Conservation (phyloP, 2,888 invertebrate genomes). For the Neelides folsomi region DNA sequence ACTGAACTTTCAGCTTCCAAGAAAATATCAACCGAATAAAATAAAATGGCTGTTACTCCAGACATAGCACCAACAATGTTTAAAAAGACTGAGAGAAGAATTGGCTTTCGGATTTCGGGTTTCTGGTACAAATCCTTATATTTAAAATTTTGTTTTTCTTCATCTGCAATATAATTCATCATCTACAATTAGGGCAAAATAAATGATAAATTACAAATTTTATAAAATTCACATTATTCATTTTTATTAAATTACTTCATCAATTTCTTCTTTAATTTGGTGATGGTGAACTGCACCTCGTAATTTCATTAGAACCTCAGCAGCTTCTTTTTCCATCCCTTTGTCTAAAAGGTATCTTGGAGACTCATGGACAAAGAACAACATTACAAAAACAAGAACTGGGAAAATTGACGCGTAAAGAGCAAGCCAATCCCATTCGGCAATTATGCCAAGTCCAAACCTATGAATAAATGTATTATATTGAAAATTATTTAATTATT, state of each 20-base stretch:
- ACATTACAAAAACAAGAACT: conserved; percentile 45
- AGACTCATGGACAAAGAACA: conserved; percentile 52
- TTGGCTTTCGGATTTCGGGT: conserved; percentile 45
- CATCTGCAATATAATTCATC: conserved; percentile 44
- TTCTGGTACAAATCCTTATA: conserved; percentile 42
- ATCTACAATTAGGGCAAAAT: no score
- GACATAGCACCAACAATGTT: conserved; percentile 52
- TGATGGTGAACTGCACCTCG: conserved; percentile 44
- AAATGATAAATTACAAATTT: no score
- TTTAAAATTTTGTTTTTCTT: conserved; percentile 38
- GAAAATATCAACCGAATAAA: conserved; percentile 51
- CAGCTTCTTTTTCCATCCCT: conserved; percentile 44
- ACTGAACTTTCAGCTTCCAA: conserved; percentile 1
- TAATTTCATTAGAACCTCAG: conserved; percentile 45
- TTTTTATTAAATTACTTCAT: conserved; percentile 39
- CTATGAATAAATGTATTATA: no score
- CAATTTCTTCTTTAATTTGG: conserved; percentile 47
- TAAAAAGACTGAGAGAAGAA: conserved; percentile 47
- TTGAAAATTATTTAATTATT: no score
- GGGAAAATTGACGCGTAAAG: conserved; percentile 46
- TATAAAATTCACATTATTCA: neutral
- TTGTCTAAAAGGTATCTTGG: conserved; percentile 49
- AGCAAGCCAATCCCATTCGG: conserved; percentile 43
- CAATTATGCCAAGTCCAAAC: conserved; percentile 38
- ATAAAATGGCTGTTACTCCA: conserved; percentile 47